Evolutionary conservation across 2,797 vertebrate species (phyloP), one percentile per base, ranked within the genome.

Genomic region (Rhyacichthys aspro): DNA sequence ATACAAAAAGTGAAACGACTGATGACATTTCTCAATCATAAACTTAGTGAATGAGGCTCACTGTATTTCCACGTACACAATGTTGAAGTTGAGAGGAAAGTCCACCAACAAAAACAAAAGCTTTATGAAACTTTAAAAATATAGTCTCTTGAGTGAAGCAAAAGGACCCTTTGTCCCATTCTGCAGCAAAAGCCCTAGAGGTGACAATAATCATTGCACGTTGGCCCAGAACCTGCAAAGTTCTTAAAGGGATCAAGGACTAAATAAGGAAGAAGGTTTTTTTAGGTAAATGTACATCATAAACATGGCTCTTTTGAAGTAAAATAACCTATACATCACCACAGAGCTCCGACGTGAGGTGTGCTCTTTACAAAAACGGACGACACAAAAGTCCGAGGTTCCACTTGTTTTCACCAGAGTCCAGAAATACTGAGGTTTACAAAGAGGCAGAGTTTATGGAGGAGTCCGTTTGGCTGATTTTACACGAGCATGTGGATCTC

Each of bases 401-500:
- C 60, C n/a, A n/a, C n/a, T n/a, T n/a, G n/a, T n/a, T n/a, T n/a
- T n/a, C n/a, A n/a, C n/a, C n/a, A n/a, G n/a, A n/a, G n/a, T n/a
- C n/a, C n/a, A 62, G 59, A 61, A 34, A 68, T 46, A 18, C 36
- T 11, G 15, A 48, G 55, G 65, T 74, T 79, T 67, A 63, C 67
- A 54, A 41, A 72, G 58, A 76, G 43, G 55, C 18, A 15, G 67
- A 74, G 66, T 59, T 23, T 23, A 5, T 37, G 66, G 49, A 63
- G 58, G 52, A 46, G 4, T 23, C 19, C 19, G 5, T 2, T 23
- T n/a, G n/a, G n/a, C 19, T 23, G 19, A 23, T 49, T 67, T 67
- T 91, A 99, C 50, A 98, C 96, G 0, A 97, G 95, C 97, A 99
- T 98, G 86, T 99, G 97, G 74, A 99, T 94, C 86, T 99, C 97